phyloP scores from a whole-genome alignment of 2,797 vertebrate genomes.

The Hydrocynus forskahlii region DNA sequence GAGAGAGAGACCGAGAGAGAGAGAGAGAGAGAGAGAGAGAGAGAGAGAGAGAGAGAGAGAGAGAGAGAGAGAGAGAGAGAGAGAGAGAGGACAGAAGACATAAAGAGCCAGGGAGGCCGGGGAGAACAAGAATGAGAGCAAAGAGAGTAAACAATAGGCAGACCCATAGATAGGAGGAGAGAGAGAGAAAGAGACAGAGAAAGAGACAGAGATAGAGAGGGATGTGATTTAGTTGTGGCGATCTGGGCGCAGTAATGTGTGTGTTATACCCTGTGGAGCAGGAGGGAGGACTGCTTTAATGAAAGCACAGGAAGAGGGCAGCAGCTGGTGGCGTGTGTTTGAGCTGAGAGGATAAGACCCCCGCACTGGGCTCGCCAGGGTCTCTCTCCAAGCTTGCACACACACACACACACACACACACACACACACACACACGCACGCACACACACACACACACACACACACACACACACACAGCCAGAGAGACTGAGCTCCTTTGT shows the following conservation, averaged over 20 bases:
- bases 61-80: slow-evolving; percentile 22
- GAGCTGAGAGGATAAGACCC: slow-evolving; percentile 83
- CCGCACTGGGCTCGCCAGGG: slow-evolving; percentile 70
- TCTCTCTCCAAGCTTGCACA: slow-evolving; percentile 52
- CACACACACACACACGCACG: slow-evolving; percentile 33
- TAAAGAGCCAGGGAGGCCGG: background rate
- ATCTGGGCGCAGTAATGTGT: slow-evolving; percentile 43
- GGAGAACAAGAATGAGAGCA: slow-evolving; percentile 7
- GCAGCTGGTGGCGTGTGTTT: slow-evolving; percentile 86
- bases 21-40: slow-evolving; percentile 29
- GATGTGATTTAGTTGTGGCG: slow-evolving; percentile 48
- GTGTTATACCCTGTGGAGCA: slow-evolving; percentile 63
- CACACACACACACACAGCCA: slow-evolving; percentile 47
- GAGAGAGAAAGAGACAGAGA: slow-evolving; percentile 51
- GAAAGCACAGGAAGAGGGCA: slow-evolving; percentile 84
- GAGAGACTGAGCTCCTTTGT: slow-evolving; percentile 83
- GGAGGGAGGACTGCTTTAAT: slow-evolving; percentile 78
- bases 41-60: slow-evolving; percentile 23
- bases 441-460: slow-evolving; percentile 15
- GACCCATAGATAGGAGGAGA: background rate
- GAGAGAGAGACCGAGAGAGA: slow-evolving; percentile 24
- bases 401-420: slow-evolving; percentile 14
- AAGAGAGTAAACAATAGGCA: slow-evolving; percentile 1
- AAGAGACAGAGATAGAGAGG: slow-evolving; percentile 24
- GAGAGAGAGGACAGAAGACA: slow-evolving; percentile 24